Base-by-base conservation (phyloP, 2,888 invertebrate species). In the Brenthis ino region DNA sequence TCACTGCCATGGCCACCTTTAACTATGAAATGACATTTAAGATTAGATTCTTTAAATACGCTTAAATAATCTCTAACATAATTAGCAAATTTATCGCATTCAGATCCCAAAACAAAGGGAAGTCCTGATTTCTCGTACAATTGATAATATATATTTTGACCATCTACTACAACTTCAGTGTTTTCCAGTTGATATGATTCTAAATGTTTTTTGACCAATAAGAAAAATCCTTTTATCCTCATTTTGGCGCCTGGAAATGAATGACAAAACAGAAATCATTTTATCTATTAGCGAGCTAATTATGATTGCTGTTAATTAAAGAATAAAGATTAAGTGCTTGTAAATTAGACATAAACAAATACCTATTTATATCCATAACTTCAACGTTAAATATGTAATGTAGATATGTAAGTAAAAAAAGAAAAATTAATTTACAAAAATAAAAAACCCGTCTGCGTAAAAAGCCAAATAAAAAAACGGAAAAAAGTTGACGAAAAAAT, bases 1-100 rank as follows among this genome's bases (percentile, higher is more conserved):
- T 77, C 68, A 16, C 79, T 70, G 16, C 65, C 24, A 47, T 80
- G 75, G 0, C 83, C 81, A 3, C 85, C 83, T 76, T 70, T 70
- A 12, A 85, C 81, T 55, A 86, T 78, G 16, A 86, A 63, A 61
- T 78, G 79, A 57, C 84, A 85, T 64, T 75, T 77, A 0, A 86
- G 68, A 24, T 82, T 80, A 8, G 82, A 81, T 12, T 75, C 61
- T 69, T 77, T 78, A 70, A 80, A 86, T 69, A 75, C 79, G 13
- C 24, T 57, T 0, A 85, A 72, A 12, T 71, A 64, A 3, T 67
- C 33, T 71, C 70, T 79, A 12, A 86, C 14, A 50, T 73, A 75
- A 1, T 72, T 47, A 3, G 81, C 84, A 47, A 78, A 83, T 53
- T 70, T 69, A 48, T 85, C 74, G 11, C 79, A 68, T 65, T 85